Conservation (phyloP, 2,113 vertebrate species). For the Herpetotheres cachinnans region DNA sequence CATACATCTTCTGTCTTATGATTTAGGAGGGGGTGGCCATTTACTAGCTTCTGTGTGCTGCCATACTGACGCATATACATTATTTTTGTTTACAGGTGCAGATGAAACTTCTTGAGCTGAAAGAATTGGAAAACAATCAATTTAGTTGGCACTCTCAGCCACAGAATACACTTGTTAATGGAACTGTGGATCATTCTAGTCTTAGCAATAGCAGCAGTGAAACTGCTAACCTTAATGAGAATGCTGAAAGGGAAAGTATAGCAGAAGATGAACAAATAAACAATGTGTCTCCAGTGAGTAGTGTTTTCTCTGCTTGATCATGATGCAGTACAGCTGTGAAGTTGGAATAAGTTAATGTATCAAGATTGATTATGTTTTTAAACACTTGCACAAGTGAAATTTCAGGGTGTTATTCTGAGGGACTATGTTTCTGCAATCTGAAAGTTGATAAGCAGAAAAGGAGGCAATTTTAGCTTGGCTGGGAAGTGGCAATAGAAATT, state of each 20-base stretch:
- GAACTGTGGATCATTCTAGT: slow-evolving; percentile 78
- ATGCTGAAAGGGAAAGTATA: slow-evolving; percentile 65
- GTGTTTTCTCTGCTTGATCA: neutral
- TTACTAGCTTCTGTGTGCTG: neutral
- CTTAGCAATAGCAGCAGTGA: slow-evolving; percentile 83
- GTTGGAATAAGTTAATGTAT: neutral
- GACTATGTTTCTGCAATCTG: neutral
- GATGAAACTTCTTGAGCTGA: slow-evolving; percentile 85
- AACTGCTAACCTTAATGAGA: slow-evolving; percentile 78
- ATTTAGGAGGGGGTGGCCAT: neutral
- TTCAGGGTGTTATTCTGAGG: neutral
- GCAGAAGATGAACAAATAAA: slow-evolving; percentile 70
- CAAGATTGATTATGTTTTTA: slow-evolving; percentile 5
- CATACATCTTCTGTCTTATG: rapidly evolving
- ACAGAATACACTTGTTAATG: slow-evolving; percentile 82
- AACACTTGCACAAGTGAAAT: neutral
- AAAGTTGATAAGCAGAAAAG: neutral
- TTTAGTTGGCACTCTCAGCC: slow-evolving; percentile 84
- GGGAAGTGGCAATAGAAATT: neutral
- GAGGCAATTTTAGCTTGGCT: neutral
- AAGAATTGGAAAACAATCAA: slow-evolving; percentile 82
- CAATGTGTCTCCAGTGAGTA: slow-evolving; percentile 74
- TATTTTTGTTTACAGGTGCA: slow-evolving; percentile 80
- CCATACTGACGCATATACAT: neutral
- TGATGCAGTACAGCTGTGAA: slow-evolving; percentile 9